Base-by-base conservation (phyloP, 2,888 invertebrate genomes). In the Vanessa cardui region DNA sequence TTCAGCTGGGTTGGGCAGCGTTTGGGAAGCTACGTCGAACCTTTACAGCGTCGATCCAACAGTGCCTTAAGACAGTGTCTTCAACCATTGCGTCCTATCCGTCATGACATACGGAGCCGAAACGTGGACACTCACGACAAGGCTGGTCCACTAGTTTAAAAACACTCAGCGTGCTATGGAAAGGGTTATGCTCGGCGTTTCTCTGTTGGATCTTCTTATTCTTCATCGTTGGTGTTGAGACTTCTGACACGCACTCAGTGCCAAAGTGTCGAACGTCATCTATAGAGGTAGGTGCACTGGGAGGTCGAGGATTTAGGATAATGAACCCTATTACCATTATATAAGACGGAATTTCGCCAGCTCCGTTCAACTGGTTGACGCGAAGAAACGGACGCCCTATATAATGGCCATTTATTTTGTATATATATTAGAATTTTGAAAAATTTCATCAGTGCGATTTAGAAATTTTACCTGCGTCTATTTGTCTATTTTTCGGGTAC, bases 361-460 rank as follows among this genome's bases (percentile, higher is more conserved):
- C 82, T 87, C 88, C 85, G 73, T 62, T 31, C 2, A 1, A 84
- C 91, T 90, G 88, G 85, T 79, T 86, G 79, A 86, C 86, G 86
- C 84, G 90, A 81, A 90, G 92, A 89, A 81, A 89, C 85, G 90
- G 91, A 92, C 91, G 82, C 83, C 90, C 81, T 69, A 0, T 6
- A 6, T 2, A 3, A 2, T 0, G 0, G 7, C 21, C 16, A n/a
- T 50, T n/a, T 47, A 64, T 63, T 58, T 71, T 60, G 58, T 80
- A 83, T 81, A 74, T 80, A 71, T 73, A 46, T 45, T 6, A 72
- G 77, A 72, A 68, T 62, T 56, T 68, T 64, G 39, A 72, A 82
- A 88, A 87, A 89, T 74, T 75, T 85, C 75, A 68, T 70, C 75
- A 83, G 78, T 79, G 89, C 77, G 91, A 82, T 90, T 73, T 73